phyloP scores from a whole-genome alignment of 2,797 vertebrate genomes.

The Myotis planiceps region DNA sequence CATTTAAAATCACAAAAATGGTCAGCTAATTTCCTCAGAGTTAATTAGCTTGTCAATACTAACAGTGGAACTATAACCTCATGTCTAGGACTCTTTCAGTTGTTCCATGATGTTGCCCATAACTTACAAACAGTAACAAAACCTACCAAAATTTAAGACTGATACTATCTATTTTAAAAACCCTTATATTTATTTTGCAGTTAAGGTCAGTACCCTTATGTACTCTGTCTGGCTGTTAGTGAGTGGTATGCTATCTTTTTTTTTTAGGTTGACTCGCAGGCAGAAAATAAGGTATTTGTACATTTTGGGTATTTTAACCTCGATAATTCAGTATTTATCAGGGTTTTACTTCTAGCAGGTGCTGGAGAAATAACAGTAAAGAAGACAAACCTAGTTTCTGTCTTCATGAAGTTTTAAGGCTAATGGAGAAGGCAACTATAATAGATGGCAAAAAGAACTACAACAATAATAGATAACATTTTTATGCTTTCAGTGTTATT shows the following conservation, averaged over 20 bases:
- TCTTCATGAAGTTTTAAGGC: not conserved
- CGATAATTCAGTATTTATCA: not conserved
- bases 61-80: not conserved
- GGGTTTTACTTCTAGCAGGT: not conserved
- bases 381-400: not conserved
- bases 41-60: not conserved
- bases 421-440: not conserved
- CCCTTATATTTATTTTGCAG: not conserved
- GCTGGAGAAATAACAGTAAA: not conserved
- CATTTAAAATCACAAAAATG: slow-evolving; percentile 15
- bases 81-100: not conserved
- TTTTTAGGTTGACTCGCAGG: not conserved
- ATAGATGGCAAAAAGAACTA: not conserved
- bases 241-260: not conserved
- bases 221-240: not conserved
- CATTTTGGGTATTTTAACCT: not conserved
- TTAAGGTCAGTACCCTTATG: not conserved
- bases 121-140: not conserved
- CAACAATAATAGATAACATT: no score
- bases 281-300: not conserved
- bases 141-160: not conserved
- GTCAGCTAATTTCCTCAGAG: not conserved
- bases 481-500: not conserved
- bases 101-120: not conserved
- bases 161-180: not conserved